phyloP scores from a whole-genome alignment of 2,113 vertebrate species.

The Nothoprocta perdicaria region DNA sequence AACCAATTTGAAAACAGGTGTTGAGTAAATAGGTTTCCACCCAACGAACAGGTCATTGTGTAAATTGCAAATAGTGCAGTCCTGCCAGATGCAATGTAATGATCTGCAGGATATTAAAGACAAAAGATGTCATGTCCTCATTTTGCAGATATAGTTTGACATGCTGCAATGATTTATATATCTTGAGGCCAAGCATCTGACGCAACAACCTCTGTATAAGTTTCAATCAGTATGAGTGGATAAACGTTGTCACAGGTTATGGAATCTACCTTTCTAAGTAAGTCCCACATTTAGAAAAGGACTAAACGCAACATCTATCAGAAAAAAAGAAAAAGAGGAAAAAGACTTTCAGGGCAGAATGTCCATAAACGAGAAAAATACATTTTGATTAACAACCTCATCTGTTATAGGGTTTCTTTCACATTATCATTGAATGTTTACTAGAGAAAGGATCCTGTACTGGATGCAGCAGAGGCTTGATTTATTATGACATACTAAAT shows the following conservation, averaged over 20 bases:
- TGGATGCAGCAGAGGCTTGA: not conserved
- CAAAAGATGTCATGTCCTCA: not conserved
- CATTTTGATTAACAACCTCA: not conserved
- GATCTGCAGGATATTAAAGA: not conserved
- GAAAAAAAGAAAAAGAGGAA: not conserved
- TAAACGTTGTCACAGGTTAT: not conserved
- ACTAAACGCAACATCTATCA: not conserved
- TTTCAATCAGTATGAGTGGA: not conserved
- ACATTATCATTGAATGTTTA: not conserved
- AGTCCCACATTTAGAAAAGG: not conserved
- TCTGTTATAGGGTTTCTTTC: not conserved
- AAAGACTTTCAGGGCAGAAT: not conserved
- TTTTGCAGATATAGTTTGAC: not conserved
- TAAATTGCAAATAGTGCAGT: not conserved
- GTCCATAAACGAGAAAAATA: not conserved
- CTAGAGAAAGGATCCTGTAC: not conserved
- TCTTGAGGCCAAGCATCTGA: not conserved
- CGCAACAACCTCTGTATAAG: not conserved
- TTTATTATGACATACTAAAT: not conserved
- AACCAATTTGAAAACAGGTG: not conserved
- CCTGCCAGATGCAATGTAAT: not conserved
- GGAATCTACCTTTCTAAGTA: not conserved
- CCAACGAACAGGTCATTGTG: not conserved
- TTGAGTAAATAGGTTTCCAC: conserved; percentile 1
- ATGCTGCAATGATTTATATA: not conserved